Evolutionary conservation across 2,888 invertebrate genomes (phyloP), one percentile per base, ranked within the genome.

Genomic region (Leptinotarsa rubiginosa): DNA sequence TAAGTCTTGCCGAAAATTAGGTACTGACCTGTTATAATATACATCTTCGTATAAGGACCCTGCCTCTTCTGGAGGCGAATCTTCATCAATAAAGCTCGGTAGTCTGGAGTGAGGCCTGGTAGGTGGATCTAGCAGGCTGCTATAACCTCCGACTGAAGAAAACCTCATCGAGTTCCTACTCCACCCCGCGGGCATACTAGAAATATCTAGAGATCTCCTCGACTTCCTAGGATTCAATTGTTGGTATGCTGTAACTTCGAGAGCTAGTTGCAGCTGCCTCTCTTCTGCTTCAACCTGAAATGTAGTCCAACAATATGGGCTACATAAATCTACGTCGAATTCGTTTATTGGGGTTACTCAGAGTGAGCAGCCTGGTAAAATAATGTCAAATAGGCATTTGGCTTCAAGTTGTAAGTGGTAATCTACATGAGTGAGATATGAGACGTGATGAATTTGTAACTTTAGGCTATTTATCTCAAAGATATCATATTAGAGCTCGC

Each of bases 191-290:
- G 92, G 92, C 41, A 90, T 89, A 81, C 89, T 91, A 83, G 92
- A 92, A 82, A 93, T 94, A 72, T 94, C 92, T 80, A 94, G 88
- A 1, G 86, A 86, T 72, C 85, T 81, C 65, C 88, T 89, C 79
- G 86, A 89, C 83, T 83, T 87, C 81, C 84, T 75, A 5, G 84
- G 89, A 86, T 87, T 90, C 85, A 87, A 87, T 76, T 90, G 89
- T 72, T 90, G 89, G 84, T 89, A 89, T n/a, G 89, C 90, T 71
- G 91, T 92, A 79, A 93, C 94, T 82, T 94, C 94, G 79, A 94
- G 88, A 47, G 94, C 94, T 71, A 93, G 93, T 67, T 92, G 93
- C 59, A 94, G 88, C 80, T 94, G 93, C 12, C 93, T 90, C 73
- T 85, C 84, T 84, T 95, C 94, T 85, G 94, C 94, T 73, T 93